Evolutionary conservation across 2,888 invertebrate species (phyloP).

Genomic region (Drosophila pegasa): DNA sequence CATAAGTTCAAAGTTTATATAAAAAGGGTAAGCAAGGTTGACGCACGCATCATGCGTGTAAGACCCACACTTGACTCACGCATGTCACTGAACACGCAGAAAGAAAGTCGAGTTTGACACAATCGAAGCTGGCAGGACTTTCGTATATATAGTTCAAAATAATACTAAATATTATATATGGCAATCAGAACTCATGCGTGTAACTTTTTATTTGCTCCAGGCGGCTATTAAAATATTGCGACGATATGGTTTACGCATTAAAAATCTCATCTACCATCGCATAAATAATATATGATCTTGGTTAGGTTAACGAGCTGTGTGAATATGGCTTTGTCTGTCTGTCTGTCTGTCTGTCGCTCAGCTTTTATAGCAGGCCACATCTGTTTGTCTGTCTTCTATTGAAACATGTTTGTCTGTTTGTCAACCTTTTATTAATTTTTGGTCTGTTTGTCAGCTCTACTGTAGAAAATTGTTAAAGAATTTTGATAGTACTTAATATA

Average conservation of each 20-base stretch:
- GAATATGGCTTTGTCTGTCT: not conserved
- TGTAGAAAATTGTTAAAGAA: too few relatives aligned
- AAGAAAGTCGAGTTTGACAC: not conserved
- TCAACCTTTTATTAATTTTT: not conserved
- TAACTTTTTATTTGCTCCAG: not conserved
- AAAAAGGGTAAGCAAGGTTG: constrained; percentile 22
- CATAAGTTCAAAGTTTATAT: constrained; percentile 25
- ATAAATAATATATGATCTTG: not conserved
- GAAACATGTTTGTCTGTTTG: not conserved
- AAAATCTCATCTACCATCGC: not conserved
- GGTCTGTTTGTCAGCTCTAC: too few relatives aligned
- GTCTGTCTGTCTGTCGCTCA: not conserved
- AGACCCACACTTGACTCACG: constrained; percentile 14
- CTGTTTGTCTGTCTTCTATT: too few relatives aligned
- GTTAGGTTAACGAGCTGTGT: not conserved
- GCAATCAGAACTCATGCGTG: not conserved
- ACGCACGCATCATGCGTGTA: constrained; percentile 7
- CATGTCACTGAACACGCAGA: not conserved
- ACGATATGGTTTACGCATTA: not conserved
- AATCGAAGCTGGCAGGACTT: not conserved
- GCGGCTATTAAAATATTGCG: not conserved
- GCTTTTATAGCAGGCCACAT: not conserved
- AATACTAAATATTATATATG: not conserved
- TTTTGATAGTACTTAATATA: too few relatives aligned
- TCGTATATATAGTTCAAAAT: not conserved